These are phyloP conservation scores for Drosophila ohnishii DNA, from an alignment of 1,140 invertebrate genomes.

Conservation along the genomic window DNA sequence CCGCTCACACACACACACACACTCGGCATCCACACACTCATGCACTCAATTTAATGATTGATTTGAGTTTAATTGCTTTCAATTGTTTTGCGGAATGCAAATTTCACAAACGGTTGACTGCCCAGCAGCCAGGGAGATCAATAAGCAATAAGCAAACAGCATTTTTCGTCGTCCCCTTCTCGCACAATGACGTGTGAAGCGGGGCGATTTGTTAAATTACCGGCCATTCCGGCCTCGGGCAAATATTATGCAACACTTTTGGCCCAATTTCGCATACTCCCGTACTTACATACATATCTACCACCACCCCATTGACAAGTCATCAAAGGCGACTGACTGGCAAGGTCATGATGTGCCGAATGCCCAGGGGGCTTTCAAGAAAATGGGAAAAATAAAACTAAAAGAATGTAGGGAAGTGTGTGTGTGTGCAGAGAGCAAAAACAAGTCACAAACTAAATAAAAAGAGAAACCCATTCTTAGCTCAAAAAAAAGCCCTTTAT, in stretches of 20 bases:
- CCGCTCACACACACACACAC: slow-evolving; percentile 1
- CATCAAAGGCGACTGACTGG: slow-evolving; percentile 61
- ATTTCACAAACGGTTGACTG: slow-evolving; percentile 51
- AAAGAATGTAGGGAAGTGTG: slow-evolving; percentile 32
- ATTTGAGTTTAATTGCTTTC: slow-evolving; percentile 69
- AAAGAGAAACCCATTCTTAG: neutral
- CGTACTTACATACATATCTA: slow-evolving; percentile 8
- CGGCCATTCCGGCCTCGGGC: slow-evolving; percentile 47
- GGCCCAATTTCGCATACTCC: slow-evolving; percentile 53
- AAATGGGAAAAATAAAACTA: slow-evolving; percentile 54
- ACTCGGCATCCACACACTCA: neutral
- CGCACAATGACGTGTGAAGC: slow-evolving; percentile 48
- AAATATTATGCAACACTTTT: slow-evolving; percentile 79
- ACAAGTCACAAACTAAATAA: neutral
- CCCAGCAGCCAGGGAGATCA: slow-evolving; percentile 15
- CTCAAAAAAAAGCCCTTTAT: neutral
- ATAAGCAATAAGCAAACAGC: slow-evolving; percentile 28
- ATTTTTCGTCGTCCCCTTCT: neutral
- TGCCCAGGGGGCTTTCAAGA: slow-evolving; percentile 65
- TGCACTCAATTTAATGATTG: slow-evolving; percentile 48
- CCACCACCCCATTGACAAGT: slow-evolving; percentile 66
- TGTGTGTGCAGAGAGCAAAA: slow-evolving; percentile 20
- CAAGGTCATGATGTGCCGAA: slow-evolving; percentile 78
- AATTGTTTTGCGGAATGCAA: slow-evolving; percentile 64
- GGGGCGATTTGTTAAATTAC: slow-evolving; percentile 51